A percentile compares a stretch with the other conserved stretches of the same genome.
phyloP scores from a whole-genome alignment of 2,113 vertebrate genomes.

The Lota lota region DNA sequence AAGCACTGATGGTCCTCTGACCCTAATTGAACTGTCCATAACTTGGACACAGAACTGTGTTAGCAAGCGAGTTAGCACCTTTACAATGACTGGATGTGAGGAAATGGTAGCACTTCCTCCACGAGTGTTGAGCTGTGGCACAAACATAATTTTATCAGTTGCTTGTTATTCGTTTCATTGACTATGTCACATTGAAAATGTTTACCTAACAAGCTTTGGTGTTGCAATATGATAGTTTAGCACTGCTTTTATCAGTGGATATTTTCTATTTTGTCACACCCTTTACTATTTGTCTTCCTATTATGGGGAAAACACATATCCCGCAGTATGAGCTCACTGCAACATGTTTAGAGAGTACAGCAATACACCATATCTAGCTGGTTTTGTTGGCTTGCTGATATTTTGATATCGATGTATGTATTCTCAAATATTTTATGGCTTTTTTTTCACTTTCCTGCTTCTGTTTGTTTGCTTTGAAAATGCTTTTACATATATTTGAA shows the following conservation, averaged over 20 bases:
- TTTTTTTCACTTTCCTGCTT: constrained; percentile 41
- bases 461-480: constrained; percentile 64
- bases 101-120: constrained; percentile 39
- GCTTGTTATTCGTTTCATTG: constrained; percentile 62
- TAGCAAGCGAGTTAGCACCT: constrained; percentile 58
- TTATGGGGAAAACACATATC: constrained; percentile 69
- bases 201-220: constrained; percentile 68
- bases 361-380: constrained; percentile 75
- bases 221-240: constrained; percentile 71
- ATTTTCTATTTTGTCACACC: constrained; percentile 71
- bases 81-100: constrained; percentile 58
- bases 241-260: constrained; percentile 72
- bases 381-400: constrained; percentile 71
- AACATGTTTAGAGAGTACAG: constrained; percentile 72
- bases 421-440: constrained; percentile 58
- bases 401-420: constrained; percentile 65
- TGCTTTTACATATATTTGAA: constrained; percentile 50
- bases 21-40: constrained; percentile 50
- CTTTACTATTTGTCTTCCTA: constrained; percentile 79
- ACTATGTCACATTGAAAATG: constrained; percentile 63
- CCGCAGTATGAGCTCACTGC: constrained; percentile 67
- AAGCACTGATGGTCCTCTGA: constrained; percentile 63
- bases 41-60: constrained; percentile 25
- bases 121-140: constrained; percentile 54
- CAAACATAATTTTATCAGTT: constrained; percentile 60